Evolutionary conservation across 2,888 invertebrate species (phyloP).

Genomic region (Diaphora mendica): DNA sequence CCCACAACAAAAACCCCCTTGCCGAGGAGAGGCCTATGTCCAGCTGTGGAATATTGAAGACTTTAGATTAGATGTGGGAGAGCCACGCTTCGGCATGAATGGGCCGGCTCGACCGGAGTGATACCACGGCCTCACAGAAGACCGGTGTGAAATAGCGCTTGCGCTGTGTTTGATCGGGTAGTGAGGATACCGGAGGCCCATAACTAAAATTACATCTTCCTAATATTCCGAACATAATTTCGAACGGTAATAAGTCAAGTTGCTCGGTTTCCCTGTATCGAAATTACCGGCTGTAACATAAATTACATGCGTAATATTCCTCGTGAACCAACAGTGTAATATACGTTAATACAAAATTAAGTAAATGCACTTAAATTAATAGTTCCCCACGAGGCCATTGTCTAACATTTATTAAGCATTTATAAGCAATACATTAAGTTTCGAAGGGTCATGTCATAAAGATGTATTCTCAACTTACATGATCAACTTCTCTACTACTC

Average conservation of each 20-base stretch:
- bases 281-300: conserved; percentile 24
- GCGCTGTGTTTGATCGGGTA: too few species aligned
- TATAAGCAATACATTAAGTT: background rate
- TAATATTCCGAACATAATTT: background rate
- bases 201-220: background rate
- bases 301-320: conserved; percentile 30
- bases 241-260: background rate
- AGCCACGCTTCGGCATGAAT: too few species aligned
- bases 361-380: conserved; percentile 32
- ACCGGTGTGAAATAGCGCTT: too few species aligned
- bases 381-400: conserved; percentile 11
- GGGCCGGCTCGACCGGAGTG: too few species aligned
- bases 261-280: conserved; percentile 24
- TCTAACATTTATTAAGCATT: background rate
- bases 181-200: too few species aligned
- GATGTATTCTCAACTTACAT: background rate
- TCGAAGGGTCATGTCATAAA: background rate
- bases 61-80: too few species aligned
- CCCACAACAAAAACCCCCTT: too few species aligned
- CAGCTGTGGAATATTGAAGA: too few species aligned
- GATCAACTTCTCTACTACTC: background rate
- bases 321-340: conserved; percentile 19
- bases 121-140: too few species aligned
- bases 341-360: conserved; percentile 37
- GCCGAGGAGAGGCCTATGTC: too few species aligned